A percentile compares a stretch with the other conserved stretches of the same genome.
Conservation (phyloP, 2,113 vertebrate species). For the Gasterosteus aculeatus region DNA sequence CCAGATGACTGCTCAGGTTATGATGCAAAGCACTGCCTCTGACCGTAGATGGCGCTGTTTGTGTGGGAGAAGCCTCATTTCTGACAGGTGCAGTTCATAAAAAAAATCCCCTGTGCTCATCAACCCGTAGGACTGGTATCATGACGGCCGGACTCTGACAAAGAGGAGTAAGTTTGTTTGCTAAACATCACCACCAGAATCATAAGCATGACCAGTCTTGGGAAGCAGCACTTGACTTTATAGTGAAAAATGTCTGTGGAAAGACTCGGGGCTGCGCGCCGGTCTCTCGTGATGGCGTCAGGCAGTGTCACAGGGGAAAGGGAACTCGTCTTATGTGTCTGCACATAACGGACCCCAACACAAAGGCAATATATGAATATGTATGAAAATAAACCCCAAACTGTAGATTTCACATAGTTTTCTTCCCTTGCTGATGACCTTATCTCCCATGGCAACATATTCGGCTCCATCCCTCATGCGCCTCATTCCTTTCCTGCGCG, state of each 20-base stretch:
- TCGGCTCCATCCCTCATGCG: background rate
- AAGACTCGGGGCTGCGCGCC: slow-evolving; percentile 10
- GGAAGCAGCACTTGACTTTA: slow-evolving; percentile 9
- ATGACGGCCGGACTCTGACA: background rate
- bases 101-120: background rate
- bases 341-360: too few species aligned
- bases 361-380: background rate
- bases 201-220: background rate
- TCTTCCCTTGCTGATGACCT: slow-evolving; percentile 3
- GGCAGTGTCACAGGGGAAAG: slow-evolving; percentile 2
- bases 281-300: slow-evolving; percentile 21
- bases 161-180: background rate
- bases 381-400: background rate
- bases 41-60: slow-evolving; percentile 69
- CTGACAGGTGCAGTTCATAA: slow-evolving; percentile 7
- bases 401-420: background rate
- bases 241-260: background rate
- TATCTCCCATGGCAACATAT: background rate
- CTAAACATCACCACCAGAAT: slow-evolving; percentile 6
- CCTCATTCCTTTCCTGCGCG: background rate
- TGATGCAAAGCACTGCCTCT: background rate
- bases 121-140: background rate
- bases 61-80: slow-evolving; percentile 1
- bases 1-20: background rate
- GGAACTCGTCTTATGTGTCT: slow-evolving; percentile 37